Evolutionary conservation across 1,140 invertebrate species (phyloP).

Genomic region (Trichoplusia ni): DNA sequence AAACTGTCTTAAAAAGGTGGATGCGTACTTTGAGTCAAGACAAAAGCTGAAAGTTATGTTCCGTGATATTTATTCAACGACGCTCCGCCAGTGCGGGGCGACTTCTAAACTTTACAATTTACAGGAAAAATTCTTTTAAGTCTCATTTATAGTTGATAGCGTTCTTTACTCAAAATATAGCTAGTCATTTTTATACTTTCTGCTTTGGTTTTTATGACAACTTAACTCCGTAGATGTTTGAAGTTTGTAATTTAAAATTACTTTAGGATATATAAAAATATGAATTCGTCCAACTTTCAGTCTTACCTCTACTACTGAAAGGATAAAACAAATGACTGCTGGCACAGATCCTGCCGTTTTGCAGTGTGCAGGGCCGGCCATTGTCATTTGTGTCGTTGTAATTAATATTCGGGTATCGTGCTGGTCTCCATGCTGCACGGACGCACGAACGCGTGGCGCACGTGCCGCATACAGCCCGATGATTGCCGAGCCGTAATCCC

Average conservation of each 20-base stretch:
- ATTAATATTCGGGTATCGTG: no score
- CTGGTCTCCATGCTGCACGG: no score
- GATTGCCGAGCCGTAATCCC: no score
- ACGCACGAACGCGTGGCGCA: no score
- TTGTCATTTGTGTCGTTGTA: no score
- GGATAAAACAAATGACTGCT: no score
- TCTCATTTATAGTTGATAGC: slow-evolving; percentile 16
- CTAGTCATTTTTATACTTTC: slow-evolving; percentile 1
- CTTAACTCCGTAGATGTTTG: not conserved
- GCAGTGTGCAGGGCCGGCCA: no score
- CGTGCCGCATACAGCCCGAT: no score
- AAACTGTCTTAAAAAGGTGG: slow-evolving; percentile 31
- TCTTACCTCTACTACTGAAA: no score
- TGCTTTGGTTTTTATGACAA: not conserved
- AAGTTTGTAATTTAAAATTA: not conserved
- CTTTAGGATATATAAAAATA: no score
- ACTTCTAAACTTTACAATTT: slow-evolving; percentile 23
- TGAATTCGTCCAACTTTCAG: no score
- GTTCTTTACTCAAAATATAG: slow-evolving; percentile 13
- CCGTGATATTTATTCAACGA: slow-evolving; percentile 27
- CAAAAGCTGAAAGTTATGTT: slow-evolving; percentile 21
- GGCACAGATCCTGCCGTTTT: no score
- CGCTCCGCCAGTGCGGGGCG: not conserved
- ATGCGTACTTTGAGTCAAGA: slow-evolving; percentile 20
- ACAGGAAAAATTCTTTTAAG: slow-evolving; percentile 21